Conservation (phyloP, 1,140 invertebrate genomes). For the Calephelis nemesis region DNA sequence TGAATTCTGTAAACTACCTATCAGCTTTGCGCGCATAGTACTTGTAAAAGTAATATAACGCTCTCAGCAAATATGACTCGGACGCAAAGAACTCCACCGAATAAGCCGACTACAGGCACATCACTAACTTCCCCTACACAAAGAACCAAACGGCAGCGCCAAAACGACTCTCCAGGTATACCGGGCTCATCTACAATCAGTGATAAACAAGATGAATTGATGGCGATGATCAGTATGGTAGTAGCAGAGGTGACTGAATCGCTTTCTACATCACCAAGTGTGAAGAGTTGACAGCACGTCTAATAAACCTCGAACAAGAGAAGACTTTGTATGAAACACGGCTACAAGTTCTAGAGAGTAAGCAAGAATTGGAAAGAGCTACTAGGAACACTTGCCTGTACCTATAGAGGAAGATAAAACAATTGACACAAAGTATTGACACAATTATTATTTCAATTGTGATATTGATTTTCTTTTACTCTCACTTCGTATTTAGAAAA, state of each 20-base stretch:
- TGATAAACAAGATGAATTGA: conserved; percentile 22
- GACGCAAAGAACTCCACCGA: background rate
- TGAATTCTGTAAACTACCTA: no score
- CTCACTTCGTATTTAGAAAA: no score
- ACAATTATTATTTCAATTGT: no score
- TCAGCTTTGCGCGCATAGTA: no score
- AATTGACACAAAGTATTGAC: no score
- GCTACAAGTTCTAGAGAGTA: conserved; percentile 11
- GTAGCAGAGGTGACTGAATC: conserved; percentile 20
- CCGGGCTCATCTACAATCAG: background rate
- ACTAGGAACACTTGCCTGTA: conserved; percentile 2
- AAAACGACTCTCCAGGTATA: background rate
- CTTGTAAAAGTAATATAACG: no score
- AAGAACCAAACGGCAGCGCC: background rate
- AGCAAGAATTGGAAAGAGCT: conserved; percentile 9
- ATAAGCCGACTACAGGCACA: background rate
- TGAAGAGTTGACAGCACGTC: conserved; percentile 9
- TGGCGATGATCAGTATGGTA: conserved; percentile 14
- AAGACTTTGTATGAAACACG: conserved; percentile 4
- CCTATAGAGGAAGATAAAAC: no score
- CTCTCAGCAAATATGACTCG: no score
- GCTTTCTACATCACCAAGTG: conserved; percentile 16
- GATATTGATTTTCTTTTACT: no score
- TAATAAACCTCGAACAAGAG: conserved; percentile 10
- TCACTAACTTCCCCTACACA: background rate